A percentile compares a stretch with the other conserved stretches of the same genome.
Evolutionary conservation across 2,113 vertebrate species (phyloP).

Genomic region (Misgurnus anguillicaudatus): DNA sequence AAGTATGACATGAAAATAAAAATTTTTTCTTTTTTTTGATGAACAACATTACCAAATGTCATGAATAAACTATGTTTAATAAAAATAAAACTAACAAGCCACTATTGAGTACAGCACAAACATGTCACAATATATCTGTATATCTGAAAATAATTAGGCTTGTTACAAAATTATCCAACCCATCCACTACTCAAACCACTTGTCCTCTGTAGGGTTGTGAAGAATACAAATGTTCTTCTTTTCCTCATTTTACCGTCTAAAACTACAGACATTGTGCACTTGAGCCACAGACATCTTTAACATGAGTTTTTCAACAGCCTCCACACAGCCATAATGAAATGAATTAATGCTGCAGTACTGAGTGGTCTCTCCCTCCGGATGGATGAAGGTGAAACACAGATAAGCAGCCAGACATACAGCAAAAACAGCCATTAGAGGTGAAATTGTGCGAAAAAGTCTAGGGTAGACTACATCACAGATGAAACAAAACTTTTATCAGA

Average conservation of each 20-base stretch:
- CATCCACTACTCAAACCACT: no score
- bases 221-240: not conserved
- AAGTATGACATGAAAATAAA: not conserved
- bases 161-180: no score
- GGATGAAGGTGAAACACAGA: not conserved
- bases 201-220: no score
- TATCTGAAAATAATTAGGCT: no score
- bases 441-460: not conserved
- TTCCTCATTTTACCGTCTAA: not conserved
- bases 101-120: not conserved
- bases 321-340: not conserved
- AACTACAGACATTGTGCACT: not conserved
- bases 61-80: not conserved
- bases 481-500: conserved; percentile 1
- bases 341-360: not conserved
- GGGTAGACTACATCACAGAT: not conserved
- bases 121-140: not conserved
- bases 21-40: not conserved
- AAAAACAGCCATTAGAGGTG: not conserved
- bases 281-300: not conserved
- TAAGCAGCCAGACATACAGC: not conserved
- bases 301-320: not conserved
- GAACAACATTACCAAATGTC: not conserved
- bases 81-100: not conserved
- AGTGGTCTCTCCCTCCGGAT: not conserved